These are phyloP conservation scores for Mesocentrotus franciscanus DNA, from an alignment of 53 echinoderm and acorn worm species.

Conservation along the genomic window DNA sequence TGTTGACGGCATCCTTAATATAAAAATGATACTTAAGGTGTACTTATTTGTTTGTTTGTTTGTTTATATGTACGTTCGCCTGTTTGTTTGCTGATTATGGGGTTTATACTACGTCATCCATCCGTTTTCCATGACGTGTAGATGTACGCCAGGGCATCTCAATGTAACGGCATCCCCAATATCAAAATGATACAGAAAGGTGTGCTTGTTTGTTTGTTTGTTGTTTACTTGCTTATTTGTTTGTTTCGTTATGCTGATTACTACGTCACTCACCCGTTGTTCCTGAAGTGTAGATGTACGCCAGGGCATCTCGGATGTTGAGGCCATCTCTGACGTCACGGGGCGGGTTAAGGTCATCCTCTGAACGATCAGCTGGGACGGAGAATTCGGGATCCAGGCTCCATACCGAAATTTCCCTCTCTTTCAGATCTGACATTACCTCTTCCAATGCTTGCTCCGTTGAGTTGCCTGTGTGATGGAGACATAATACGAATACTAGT, in stretches of 20 bases:
- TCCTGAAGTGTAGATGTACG: slow-evolving; percentile 95
- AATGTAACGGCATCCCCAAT: too few species aligned
- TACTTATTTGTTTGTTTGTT: too few species aligned
- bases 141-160: too few species aligned
- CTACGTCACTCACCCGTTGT: slow-evolving; percentile 83
- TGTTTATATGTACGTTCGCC: too few species aligned
- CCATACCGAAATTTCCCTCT: slow-evolving; percentile 75
- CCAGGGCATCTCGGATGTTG: slow-evolving; percentile 79
- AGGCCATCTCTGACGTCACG: slow-evolving; percentile 82
- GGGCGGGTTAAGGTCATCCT: slow-evolving; percentile 72
- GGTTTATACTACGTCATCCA: background rate
- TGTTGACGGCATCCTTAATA: slow-evolving; percentile 63
- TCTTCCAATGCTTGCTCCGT: slow-evolving; percentile 69
- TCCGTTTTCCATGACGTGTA: background rate
- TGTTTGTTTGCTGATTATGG: background rate
- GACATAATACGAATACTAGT: background rate
- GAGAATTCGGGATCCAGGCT: slow-evolving; percentile 68
- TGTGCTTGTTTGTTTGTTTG: too few species aligned
- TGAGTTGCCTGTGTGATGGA: slow-evolving; percentile 58
- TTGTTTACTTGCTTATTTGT: background rate
- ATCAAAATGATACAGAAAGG: too few species aligned
- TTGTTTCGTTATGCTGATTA: background rate
- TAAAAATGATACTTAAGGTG: too few species aligned
- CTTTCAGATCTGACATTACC: slow-evolving; percentile 75
- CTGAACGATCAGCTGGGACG: slow-evolving; percentile 40